phyloP scores from a whole-genome alignment of 2,113 vertebrate species.

The Tupaia tana region DNA sequence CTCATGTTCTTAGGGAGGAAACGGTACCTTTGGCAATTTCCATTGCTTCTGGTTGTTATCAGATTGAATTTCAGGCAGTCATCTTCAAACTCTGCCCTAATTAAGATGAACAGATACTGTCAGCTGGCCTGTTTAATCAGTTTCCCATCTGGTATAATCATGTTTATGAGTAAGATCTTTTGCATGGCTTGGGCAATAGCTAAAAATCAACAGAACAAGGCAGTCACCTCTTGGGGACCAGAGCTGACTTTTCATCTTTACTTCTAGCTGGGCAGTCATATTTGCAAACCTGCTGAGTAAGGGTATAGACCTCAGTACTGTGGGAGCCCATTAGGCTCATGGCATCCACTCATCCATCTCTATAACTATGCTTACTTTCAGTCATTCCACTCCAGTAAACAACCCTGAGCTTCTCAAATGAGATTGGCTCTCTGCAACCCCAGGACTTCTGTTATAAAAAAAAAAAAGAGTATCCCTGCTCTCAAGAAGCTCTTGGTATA shows the following conservation, averaged over 20 bases:
- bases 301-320: not conserved
- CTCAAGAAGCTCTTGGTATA: not conserved
- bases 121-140: conserved; percentile 80
- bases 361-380: not conserved
- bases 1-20: conserved; percentile 70
- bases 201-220: conserved; percentile 52
- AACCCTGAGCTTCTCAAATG: not conserved
- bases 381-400: not conserved
- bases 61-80: conserved; percentile 76
- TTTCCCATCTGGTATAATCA: conserved; percentile 80
- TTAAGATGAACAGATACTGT: conserved; percentile 84
- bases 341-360: not conserved
- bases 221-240: conserved; percentile 27
- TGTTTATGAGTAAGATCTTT: conserved; percentile 68
- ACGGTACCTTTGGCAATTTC: conserved; percentile 71
- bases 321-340: not conserved
- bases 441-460: not conserved
- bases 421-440: not conserved
- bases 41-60: conserved; percentile 76
- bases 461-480: not conserved
- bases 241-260: not conserved
- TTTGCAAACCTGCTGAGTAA: not conserved
- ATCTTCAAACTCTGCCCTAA: conserved; percentile 76
- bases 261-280: not conserved
- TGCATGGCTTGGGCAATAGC: conserved; percentile 59